Percentiles rank a stretch among this genome's conserved stretches.
These are phyloP conservation scores for Chloropsis cyanopogon DNA, from an alignment of 2,113 vertebrate genomes.

Conservation along the genomic window DNA sequence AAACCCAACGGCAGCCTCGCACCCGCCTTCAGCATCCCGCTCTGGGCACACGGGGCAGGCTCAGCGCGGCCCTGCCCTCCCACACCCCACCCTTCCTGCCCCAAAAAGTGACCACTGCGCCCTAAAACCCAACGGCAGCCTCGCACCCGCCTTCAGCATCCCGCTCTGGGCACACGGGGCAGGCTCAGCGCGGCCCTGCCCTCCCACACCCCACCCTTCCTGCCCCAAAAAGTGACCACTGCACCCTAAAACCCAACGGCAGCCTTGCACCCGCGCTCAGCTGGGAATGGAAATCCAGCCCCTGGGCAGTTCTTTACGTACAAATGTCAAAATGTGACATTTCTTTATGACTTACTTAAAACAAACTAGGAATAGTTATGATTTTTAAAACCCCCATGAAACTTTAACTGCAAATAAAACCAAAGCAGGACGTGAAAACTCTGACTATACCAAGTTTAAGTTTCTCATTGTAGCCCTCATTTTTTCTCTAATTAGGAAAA, in stretches of 20 bases:
- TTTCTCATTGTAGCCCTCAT: neutral
- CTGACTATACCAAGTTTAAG: neutral
- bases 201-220: too few relatives aligned
- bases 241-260: neutral
- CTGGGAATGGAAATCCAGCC: neutral
- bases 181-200: too few relatives aligned
- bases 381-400: neutral
- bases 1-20: too few relatives aligned
- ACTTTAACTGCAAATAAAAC: neutral
- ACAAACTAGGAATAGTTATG: neutral
- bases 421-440: neutral
- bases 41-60: constrained; percentile 62
- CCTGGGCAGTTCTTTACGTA: fast-evolving
- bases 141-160: constrained; percentile 79
- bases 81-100: too few relatives aligned
- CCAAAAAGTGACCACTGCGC: too few relatives aligned
- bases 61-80: too few relatives aligned
- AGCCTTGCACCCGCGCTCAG: too few relatives aligned
- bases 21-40: constrained; percentile 84
- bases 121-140: too few relatives aligned
- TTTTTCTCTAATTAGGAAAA: neutral
- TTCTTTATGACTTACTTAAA: neutral
- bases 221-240: too few relatives aligned
- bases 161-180: constrained; percentile 75
- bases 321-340: neutral